Base-by-base conservation (phyloP, 1,140 invertebrate species). In the Metaphire vulgaris region DNA sequence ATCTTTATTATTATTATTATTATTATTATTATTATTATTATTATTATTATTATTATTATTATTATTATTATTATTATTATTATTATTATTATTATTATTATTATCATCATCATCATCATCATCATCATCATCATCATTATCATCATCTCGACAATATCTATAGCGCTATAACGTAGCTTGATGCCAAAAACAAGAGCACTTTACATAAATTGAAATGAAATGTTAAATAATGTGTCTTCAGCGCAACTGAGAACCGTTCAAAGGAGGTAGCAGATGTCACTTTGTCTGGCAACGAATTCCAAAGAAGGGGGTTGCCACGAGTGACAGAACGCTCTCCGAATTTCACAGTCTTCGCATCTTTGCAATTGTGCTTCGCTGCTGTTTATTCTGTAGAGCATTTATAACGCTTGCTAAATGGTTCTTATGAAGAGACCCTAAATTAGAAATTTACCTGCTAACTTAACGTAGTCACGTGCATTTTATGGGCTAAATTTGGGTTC, bases 21-120 rank as follows among this genome's bases (percentile, higher is more conserved):
- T 56, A 56, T 56, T 56, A 56, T 56, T 56, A 56, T 56, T 56
- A 56, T 56, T 56, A 56, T 56, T 56, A 56, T 56, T 56, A 56
- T 56, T 56, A 56, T 56, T 56, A 56, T 56, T 56, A 56, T 56
- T 56, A 56, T 56, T 56, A 56, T 56, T 56, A 56, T 56, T 56
- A 56, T 56, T 56, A 56, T 56, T 56, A 56, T 56, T 56, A 56
- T 56, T 56, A 56, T 56, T 56, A 56, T 56, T 56, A 56, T 56
- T 56, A 56, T 56, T 56, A 56, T 56, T 56, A 56, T 56, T 56
- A 56, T 56, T 56, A 56, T 56, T 56, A 56, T 56, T 56, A 56
- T 56, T 56, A 56, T 56, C 21, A 56, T 56, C 21, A 56, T 56
- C 21, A 56, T 56, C 21, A 56, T 56, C 21, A 56, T 56, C 21